phyloP scores from a whole-genome alignment of 2,113 vertebrate genomes.

The Camelus bactrianus region DNA sequence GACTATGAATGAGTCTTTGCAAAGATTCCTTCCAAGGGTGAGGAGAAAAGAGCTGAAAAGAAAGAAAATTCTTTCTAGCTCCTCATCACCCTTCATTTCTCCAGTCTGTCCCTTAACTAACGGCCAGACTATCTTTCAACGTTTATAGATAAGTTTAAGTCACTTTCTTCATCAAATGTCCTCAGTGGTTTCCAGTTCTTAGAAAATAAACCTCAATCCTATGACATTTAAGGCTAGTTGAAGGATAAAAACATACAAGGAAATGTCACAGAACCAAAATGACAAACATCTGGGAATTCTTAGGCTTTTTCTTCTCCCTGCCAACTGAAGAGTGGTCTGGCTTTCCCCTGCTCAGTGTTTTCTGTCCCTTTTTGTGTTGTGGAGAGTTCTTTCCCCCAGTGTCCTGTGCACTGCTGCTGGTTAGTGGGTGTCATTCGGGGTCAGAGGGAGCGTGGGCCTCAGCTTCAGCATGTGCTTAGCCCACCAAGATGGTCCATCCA shows the following conservation, averaged over 20 bases:
- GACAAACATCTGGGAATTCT: background rate
- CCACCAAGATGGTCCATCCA: background rate
- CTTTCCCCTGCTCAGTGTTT: background rate
- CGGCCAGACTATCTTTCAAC: background rate
- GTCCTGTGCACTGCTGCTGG: background rate
- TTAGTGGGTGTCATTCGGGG: too few relatives aligned
- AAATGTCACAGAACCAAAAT: background rate
- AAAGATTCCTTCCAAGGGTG: background rate
- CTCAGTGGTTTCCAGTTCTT: background rate
- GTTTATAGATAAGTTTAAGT: background rate
- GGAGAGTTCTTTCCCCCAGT: background rate
- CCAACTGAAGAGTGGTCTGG: background rate
- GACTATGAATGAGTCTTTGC: background rate
- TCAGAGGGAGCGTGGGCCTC: too few relatives aligned
- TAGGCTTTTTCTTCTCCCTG: background rate
- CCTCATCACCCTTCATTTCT: background rate
- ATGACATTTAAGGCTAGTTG: background rate
- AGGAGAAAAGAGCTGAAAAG: background rate
- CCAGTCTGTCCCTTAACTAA: background rate
- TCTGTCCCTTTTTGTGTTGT: background rate
- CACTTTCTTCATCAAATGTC: background rate
- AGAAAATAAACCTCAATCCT: background rate
- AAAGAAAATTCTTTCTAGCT: background rate
- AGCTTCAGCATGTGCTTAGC: fast-evolving
- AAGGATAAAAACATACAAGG: background rate